Conservation (phyloP, 2,113 vertebrate genomes). For the Notiomystis cincta region DNA sequence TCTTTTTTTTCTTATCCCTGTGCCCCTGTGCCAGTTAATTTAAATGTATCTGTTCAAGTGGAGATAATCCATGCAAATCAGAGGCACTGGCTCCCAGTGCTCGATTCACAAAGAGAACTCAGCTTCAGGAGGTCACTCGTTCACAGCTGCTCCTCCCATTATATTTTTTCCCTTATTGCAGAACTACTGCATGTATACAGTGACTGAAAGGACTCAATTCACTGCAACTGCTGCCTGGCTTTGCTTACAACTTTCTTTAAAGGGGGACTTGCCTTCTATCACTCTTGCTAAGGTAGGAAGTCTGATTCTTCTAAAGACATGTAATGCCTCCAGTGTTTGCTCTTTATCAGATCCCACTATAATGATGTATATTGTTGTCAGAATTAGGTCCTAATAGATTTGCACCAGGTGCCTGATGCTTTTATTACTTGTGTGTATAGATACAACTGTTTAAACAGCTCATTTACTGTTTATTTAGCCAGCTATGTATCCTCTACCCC, state of each 20-base stretch:
- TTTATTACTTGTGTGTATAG: conserved; percentile 68
- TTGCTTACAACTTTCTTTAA: conserved; percentile 78
- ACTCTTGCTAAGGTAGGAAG: conserved; percentile 88
- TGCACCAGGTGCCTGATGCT: conserved; percentile 66
- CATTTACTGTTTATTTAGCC: conserved; percentile 63
- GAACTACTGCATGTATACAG: conserved; percentile 76
- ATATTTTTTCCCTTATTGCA: conserved; percentile 76
- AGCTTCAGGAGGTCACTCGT: conserved; percentile 87
- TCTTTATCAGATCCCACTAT: conserved; percentile 73
- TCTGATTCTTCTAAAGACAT: conserved; percentile 79
- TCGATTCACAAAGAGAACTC: conserved; percentile 89
- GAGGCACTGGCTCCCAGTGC: conserved; percentile 83
- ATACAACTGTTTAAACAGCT: conserved; percentile 68
- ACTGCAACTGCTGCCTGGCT: conserved; percentile 76
- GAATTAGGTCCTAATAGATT: conserved; percentile 65
- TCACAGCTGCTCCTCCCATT: conserved; percentile 83
- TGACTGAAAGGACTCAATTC: conserved; percentile 83
- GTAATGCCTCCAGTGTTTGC: conserved; percentile 73
- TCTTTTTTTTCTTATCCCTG: conserved; percentile 5
- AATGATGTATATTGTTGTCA: conserved; percentile 71
- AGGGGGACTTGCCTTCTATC: conserved; percentile 81
- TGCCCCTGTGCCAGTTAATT: conserved; percentile 86
- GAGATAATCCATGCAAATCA: conserved; percentile 98
- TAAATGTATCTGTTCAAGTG: conserved; percentile 92
- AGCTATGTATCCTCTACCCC: not conserved